Conservation (phyloP, 2,113 vertebrate species). For the Coptodon rendalli region DNA sequence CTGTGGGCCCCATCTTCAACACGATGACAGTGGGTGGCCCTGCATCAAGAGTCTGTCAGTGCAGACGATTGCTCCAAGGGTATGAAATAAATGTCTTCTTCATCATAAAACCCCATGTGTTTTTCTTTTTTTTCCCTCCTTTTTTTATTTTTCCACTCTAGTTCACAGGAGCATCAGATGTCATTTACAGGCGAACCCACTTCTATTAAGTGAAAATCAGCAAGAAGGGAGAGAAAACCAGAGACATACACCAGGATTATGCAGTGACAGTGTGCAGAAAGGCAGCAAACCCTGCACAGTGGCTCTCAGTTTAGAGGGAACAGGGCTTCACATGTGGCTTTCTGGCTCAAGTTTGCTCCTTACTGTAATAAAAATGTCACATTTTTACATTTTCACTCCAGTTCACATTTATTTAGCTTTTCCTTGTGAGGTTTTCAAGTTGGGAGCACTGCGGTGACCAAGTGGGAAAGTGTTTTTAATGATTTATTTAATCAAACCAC, state of each 20-base stretch:
- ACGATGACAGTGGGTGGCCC: not conserved
- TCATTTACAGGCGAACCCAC: not conserved
- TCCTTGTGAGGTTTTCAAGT: not conserved
- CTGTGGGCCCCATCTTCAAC: not conserved
- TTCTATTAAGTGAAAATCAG: not conserved
- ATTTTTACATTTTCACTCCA: not conserved
- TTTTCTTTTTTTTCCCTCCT: not conserved
- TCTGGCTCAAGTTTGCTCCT: not conserved
- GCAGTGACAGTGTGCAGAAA: not conserved
- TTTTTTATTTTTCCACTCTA: not conserved
- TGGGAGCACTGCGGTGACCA: not conserved
- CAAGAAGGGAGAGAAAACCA: not conserved
- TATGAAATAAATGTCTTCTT: not conserved
- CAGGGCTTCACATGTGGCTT: not conserved
- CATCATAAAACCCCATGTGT: not conserved
- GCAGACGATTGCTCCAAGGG: not conserved
- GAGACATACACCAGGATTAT: not conserved
- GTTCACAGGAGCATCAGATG: not conserved
- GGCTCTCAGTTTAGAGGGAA: not conserved
- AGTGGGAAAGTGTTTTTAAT: conserved; percentile 14
- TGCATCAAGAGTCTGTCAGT: not conserved
- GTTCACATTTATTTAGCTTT: not conserved
- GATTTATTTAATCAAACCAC: conserved; percentile 3
- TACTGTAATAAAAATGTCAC: not conserved
- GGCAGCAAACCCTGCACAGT: not conserved